Percentiles rank a stretch among this genome's conserved stretches.
Evolutionary conservation across 2,113 vertebrate genomes (phyloP).

Genomic region (Excalfactoria chinensis): DNA sequence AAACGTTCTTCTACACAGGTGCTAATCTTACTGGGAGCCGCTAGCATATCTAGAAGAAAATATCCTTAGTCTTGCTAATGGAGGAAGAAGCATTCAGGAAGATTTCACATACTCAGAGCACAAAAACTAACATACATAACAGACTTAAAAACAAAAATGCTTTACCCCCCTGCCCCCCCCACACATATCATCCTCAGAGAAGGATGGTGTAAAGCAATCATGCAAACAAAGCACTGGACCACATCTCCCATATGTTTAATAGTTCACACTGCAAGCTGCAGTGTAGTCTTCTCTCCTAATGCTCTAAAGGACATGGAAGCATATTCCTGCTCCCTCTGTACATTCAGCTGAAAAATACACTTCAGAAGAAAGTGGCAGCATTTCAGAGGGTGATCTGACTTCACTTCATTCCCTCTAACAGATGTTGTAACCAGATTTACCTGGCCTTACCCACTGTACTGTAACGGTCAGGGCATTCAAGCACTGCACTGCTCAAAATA

Average conservation of each 20-base stretch:
- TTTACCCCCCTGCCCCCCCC: too few species aligned
- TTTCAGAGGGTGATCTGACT: not conserved
- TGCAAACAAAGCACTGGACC: not conserved
- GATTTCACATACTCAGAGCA: not conserved
- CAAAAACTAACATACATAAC: not conserved
- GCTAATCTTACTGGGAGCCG: not conserved
- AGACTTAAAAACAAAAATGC: not conserved
- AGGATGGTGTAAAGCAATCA: not conserved
- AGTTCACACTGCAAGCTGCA: not conserved
- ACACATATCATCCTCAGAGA: not conserved
- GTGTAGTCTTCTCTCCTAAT: not conserved
- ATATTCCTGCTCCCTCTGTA: not conserved
- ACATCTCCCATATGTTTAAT: fast-evolving
- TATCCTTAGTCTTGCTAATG: not conserved
- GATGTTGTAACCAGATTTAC: not conserved
- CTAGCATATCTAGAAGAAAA: not conserved
- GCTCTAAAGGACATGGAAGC: not conserved
- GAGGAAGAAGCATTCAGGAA: not conserved
- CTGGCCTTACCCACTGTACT: not conserved
- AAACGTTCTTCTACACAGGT: not conserved
- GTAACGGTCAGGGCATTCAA: not conserved
- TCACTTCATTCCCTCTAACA: not conserved
- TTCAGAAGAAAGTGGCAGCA: not conserved
- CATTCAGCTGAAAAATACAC: not conserved
- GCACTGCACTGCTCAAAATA: not conserved